Evolutionary conservation across 1,140 invertebrate species (phyloP).

Genomic region (Olivierus martensii): DNA sequence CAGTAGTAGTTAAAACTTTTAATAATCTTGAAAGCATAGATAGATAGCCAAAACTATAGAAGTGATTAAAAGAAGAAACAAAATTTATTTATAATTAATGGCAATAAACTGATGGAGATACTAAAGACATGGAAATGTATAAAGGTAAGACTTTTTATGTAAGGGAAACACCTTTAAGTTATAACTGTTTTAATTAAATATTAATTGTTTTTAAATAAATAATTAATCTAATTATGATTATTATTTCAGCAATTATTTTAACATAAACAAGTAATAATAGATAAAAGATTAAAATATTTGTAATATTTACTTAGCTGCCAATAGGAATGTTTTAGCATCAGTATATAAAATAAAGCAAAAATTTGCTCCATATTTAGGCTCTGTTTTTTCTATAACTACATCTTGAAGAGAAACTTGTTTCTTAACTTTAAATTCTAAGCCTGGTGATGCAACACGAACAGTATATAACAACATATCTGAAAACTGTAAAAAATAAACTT

Average conservation of each 20-base stretch:
- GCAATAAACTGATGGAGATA: too few species aligned
- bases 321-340: slow-evolving; percentile 37
- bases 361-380: slow-evolving; percentile 43
- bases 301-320: slow-evolving; percentile 48
- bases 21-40: too few species aligned
- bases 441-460: slow-evolving; percentile 52
- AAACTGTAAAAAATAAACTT: slow-evolving; percentile 45
- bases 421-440: slow-evolving; percentile 67
- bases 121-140: too few species aligned
- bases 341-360: slow-evolving; percentile 60
- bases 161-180: too few species aligned
- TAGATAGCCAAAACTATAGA: too few species aligned
- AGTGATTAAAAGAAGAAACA: too few species aligned
- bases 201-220: too few species aligned
- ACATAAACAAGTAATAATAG: not conserved
- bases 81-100: too few species aligned
- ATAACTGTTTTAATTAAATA: too few species aligned
- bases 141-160: too few species aligned
- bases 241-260: not conserved
- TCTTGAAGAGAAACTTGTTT: slow-evolving; percentile 63
- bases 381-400: slow-evolving; percentile 63
- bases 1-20: too few species aligned
- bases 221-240: too few species aligned
- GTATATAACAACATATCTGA: slow-evolving; percentile 74
- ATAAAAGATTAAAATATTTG: not conserved